phyloP scores from a whole-genome alignment of 2,113 vertebrate genomes.

The Mobula birostris region DNA sequence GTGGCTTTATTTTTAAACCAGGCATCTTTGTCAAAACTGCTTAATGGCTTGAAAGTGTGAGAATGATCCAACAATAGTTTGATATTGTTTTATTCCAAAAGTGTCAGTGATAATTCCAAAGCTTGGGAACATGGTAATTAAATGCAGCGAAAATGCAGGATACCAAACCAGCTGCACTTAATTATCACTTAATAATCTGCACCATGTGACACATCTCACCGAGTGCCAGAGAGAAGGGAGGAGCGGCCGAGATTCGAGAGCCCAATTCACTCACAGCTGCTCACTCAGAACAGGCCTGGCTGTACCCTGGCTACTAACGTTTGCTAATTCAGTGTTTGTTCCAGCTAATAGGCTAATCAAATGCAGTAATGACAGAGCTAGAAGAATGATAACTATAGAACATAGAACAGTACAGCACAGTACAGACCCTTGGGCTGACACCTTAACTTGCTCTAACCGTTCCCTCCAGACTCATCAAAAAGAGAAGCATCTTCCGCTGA shows the following conservation, averaged over 20 bases:
- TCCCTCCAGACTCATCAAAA: too few species aligned
- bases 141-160: not conserved
- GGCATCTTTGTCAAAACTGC: conserved; percentile 20
- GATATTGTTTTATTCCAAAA: conserved; percentile 24
- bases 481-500: too few species aligned
- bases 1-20: conserved; percentile 19
- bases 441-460: too few species aligned
- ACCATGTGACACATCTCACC: not conserved
- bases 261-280: not conserved
- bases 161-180: conserved; percentile 26
- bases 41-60: conserved; percentile 14
- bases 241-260: not conserved
- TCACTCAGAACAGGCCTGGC: not conserved
- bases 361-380: not conserved
- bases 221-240: not conserved
- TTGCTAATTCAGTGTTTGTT: not conserved
- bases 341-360: not conserved
- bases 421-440: too few species aligned
- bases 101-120: conserved; percentile 29
- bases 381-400: not conserved
- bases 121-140: conserved; percentile 26
- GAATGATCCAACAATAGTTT: conserved; percentile 8
- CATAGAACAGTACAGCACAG: too few species aligned
- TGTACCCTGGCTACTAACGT: not conserved
- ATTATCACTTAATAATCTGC: conserved; percentile 17